These are phyloP conservation scores for Papilio glaucus DNA, from an alignment of 1,140 invertebrate genomes.

Conservation along the genomic window DNA sequence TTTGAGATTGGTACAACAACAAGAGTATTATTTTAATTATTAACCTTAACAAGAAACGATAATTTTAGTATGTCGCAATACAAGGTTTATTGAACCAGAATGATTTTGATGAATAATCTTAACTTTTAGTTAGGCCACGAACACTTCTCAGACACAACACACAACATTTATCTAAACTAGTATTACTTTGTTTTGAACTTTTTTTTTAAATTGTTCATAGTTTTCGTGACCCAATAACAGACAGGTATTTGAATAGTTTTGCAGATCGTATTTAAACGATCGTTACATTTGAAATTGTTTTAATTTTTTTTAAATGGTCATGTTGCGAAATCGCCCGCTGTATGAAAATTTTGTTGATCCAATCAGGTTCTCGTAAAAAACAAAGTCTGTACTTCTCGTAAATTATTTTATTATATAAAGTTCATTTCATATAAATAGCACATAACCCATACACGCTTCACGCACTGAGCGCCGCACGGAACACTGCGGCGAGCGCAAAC, in stretches of 20 bases:
- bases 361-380: conserved; percentile 48
- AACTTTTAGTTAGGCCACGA: conserved; percentile 9
- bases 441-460: conserved; percentile 74
- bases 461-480: conserved; percentile 51
- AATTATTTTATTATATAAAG: conserved; percentile 83
- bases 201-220: background rate
- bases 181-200: background rate
- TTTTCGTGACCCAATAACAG: background rate
- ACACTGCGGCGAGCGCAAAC: conserved; percentile 39
- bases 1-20: conserved; percentile 33
- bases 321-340: background rate
- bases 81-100: background rate
- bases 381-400: conserved; percentile 70
- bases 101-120: background rate
- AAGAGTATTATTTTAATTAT: conserved; percentile 28
- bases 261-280: background rate
- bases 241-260: background rate
- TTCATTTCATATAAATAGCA: conserved; percentile 82
- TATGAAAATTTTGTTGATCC: background rate
- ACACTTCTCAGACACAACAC: background rate
- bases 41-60: conserved; percentile 5
- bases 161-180: background rate
- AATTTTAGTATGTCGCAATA: background rate
- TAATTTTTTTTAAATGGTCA: too few relatives aligned
- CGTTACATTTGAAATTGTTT: too few relatives aligned